Evolutionary conservation across 2,888 invertebrate species (phyloP), one percentile per base, ranked within the genome.

Genomic region (Arrhopalites spinosus): DNA sequence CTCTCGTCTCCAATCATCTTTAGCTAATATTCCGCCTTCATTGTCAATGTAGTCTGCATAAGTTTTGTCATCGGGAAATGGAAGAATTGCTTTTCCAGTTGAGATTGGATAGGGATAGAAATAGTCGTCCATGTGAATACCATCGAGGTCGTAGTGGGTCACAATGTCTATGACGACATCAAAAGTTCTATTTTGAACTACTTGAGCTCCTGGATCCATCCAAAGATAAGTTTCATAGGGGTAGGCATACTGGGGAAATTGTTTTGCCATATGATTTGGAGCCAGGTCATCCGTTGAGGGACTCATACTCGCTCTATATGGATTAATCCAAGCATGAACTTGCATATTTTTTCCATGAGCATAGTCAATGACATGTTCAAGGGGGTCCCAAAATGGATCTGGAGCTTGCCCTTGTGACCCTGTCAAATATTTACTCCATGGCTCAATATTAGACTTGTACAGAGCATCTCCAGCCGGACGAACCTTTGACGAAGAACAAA

Each of bases 271-370:
- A 59, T 81, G 81, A 67, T 79, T 80, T 7, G 66, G 25, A 2
- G 80, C 78, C 15, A 81, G 59, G 3, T 75, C 79, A 25, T 68
- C 66, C 0, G 56, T 66, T 3, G 77, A 72, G 0, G 77, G 66
- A 2, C 66, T 15, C 43, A 81, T 66, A 27, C 70, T 77, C 11
- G 80, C 81, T 53, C 81, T 72, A 36, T 81, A 81, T 20, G 81
- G 81, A 73, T 81, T 81, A 13, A 81, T 78, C 81, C 81, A 81
- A 15, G 79, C 81, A 70, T 81, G 81, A 23, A 81, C 78, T 68
- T 79, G 78, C 20, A 81, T 80, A 50, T 78, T 78, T 56, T 53
- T 69, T 3, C 61, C 66, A 56, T 80, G 77, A 17, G 78, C 78
- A 25, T 77, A 79, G 8, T 77, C 74, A 53, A 81, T 81, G 2